Conservation (phyloP, 2,113 vertebrate genomes). For the Xenus cinereus region DNA sequence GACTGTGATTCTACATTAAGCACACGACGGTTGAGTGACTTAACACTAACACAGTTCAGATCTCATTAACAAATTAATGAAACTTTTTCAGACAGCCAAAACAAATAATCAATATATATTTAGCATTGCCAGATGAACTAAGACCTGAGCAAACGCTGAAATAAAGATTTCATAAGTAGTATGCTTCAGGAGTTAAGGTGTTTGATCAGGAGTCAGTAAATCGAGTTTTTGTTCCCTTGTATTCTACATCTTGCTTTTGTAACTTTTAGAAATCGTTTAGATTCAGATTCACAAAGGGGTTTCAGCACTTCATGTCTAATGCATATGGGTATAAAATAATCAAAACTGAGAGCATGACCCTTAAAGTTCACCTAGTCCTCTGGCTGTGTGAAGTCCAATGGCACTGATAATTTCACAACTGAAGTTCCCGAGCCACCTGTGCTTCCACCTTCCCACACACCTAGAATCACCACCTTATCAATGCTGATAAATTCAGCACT, state of each 20-base stretch:
- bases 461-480: not conserved
- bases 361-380: not conserved
- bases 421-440: not conserved
- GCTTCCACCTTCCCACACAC: not conserved
- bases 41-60: not conserved
- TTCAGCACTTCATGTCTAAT: not conserved
- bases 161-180: not conserved
- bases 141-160: not conserved
- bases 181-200: not conserved
- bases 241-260: not conserved
- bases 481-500: not conserved
- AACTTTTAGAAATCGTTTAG: not conserved
- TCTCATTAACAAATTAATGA: not conserved
- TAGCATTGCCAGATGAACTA: not conserved
- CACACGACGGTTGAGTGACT: not conserved
- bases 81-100: not conserved
- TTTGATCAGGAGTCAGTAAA: not conserved
- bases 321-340: not conserved
- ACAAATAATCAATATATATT: not conserved
- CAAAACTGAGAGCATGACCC: not conserved
- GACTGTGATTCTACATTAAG: not conserved
- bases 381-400: not conserved
- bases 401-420: not conserved
- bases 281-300: not conserved
- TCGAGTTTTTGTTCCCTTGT: not conserved